These are phyloP conservation scores for Chlorodrepanis virens DNA, from an alignment of 2,113 vertebrate species.

Conservation along the genomic window DNA sequence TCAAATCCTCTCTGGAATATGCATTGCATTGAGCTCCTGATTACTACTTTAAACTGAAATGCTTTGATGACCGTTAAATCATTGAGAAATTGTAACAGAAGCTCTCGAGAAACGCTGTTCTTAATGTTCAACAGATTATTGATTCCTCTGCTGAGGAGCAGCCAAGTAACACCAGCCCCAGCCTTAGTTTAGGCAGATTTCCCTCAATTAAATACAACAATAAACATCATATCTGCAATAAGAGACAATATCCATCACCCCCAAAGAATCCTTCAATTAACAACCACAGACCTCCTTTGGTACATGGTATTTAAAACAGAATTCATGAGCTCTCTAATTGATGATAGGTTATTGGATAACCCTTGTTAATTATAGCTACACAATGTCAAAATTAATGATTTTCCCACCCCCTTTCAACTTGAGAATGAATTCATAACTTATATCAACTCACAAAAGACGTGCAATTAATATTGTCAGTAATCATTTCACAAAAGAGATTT, in stretches of 20 bases:
- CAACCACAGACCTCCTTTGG: not conserved
- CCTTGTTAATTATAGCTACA: slow-evolving; percentile 74
- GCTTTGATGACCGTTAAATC: not conserved
- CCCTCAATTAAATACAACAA: not conserved
- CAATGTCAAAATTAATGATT: slow-evolving; percentile 77
- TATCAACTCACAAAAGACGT: slow-evolving; percentile 32
- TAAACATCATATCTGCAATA: not conserved
- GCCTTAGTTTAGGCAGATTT: not conserved
- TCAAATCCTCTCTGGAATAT: not conserved
- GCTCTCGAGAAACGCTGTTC: not conserved
- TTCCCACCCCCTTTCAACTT: slow-evolving; percentile 68
- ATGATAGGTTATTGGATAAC: slow-evolving; percentile 72
- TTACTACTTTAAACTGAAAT: not conserved
- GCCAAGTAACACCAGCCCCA: not conserved
- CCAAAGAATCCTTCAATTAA: not conserved
- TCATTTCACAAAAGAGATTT: slow-evolving; percentile 61
- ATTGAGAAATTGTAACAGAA: not conserved
- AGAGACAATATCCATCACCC: slow-evolving; percentile 2
- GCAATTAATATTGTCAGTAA: slow-evolving; percentile 53
- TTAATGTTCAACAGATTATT: not conserved
- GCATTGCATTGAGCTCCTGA: not conserved
- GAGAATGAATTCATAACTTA: slow-evolving; percentile 63
- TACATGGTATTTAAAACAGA: slow-evolving; percentile 56
- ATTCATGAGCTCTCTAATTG: slow-evolving; percentile 60
- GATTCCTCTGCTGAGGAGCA: not conserved